Conservation (phyloP, 2,888 invertebrate genomes). For the Myopa testacea region DNA sequence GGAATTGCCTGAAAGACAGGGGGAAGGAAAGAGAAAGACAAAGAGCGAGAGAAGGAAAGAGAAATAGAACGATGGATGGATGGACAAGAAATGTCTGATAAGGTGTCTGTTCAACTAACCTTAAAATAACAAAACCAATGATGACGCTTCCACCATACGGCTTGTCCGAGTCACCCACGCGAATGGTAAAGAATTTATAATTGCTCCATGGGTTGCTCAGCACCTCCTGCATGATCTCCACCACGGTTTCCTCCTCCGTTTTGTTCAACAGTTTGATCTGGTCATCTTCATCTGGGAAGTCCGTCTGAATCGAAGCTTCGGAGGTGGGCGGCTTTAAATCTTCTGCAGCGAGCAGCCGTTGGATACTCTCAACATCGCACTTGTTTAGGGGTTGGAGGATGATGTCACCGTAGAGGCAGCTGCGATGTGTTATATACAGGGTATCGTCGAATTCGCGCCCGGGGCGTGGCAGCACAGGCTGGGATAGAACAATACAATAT, state of each 20-base stretch:
- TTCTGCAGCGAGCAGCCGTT: conserved; percentile 38
- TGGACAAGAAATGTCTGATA: not conserved
- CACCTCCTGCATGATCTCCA: conserved; percentile 48
- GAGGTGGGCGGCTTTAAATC: conserved; percentile 12
- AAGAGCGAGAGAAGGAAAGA: not conserved
- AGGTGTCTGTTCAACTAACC: conserved; percentile 45
- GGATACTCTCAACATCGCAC: conserved; percentile 50
- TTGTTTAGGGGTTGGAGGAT: conserved; percentile 45
- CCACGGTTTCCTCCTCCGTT: conserved; percentile 46
- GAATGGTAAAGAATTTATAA: conserved; percentile 52
- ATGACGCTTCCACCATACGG: conserved; percentile 46
- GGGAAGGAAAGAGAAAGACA: not conserved
- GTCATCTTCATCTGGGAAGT: not conserved
- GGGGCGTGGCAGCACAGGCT: conserved; percentile 58
- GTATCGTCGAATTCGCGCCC: conserved; percentile 50
- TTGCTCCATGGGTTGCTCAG: conserved; percentile 48
- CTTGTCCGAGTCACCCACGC: conserved; percentile 55
- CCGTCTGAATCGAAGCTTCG: conserved; percentile 4
- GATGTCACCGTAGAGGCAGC: conserved; percentile 56
- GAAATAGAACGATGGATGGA: not conserved
- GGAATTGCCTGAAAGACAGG: conserved; percentile 43
- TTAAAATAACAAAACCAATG: conserved; percentile 58
- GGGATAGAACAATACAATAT: not conserved
- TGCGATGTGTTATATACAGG: conserved; percentile 60
- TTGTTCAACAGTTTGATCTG: conserved; percentile 29